phyloP scores from a whole-genome alignment of 2,797 vertebrate genomes.

The Eutrigla gurnardus region DNA sequence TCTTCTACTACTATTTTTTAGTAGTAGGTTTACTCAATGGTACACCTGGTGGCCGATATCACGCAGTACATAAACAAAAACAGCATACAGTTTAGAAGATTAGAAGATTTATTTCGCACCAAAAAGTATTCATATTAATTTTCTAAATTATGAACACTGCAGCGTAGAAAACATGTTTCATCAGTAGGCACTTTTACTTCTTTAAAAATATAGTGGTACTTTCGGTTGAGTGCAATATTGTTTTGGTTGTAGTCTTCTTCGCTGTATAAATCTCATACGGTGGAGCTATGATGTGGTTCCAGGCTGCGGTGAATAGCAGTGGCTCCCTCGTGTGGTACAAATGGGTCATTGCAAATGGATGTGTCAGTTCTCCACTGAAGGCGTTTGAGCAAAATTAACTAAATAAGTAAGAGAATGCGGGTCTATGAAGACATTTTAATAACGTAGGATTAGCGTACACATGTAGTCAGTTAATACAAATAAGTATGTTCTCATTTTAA shows the following conservation, averaged over 20 bases:
- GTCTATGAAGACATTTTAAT: too few species aligned
- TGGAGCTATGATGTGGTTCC: not conserved
- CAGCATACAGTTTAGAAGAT: not conserved
- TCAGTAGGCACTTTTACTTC: not conserved
- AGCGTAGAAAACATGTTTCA: not conserved
- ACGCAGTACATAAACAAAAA: not conserved
- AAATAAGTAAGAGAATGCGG: too few species aligned
- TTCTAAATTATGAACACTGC: not conserved
- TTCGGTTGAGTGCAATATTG: not conserved
- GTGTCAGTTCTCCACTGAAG: too few species aligned
- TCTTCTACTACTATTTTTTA: not conserved
- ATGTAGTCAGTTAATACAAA: too few species aligned
- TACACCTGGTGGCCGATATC: not conserved
- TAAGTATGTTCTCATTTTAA: too few species aligned
- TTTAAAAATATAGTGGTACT: not conserved
- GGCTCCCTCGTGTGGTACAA: too few species aligned
- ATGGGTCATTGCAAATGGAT: too few species aligned
- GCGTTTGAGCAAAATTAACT: too few species aligned
- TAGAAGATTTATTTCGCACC: not conserved
- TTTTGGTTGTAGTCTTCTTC: not conserved
- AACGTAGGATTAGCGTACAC: too few species aligned
- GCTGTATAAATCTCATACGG: not conserved
- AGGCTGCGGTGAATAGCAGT: not conserved
- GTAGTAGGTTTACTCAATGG: not conserved
- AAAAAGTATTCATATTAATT: not conserved